phyloP scores from a whole-genome alignment of 1,140 invertebrate species.

The Nasonia vitripennis region DNA sequence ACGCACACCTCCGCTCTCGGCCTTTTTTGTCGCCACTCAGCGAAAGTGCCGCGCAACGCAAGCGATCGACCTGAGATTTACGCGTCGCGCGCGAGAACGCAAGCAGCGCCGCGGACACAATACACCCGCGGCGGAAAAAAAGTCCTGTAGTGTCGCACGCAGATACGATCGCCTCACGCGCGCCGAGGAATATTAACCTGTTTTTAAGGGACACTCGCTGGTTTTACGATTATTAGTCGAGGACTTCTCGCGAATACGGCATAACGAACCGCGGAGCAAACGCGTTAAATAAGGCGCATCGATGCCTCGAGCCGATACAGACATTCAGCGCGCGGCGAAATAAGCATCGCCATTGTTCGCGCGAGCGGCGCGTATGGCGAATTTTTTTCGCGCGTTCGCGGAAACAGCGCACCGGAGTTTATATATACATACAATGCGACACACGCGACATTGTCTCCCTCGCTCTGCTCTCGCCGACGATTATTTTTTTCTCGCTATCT shows the following conservation, averaged over 20 bases:
- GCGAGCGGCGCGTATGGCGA: background rate
- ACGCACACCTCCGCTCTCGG: background rate
- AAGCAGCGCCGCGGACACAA: background rate
- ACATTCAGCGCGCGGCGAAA: background rate
- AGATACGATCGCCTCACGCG: constrained; percentile 43
- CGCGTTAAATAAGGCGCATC: background rate
- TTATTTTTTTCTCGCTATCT: constrained; percentile 2
- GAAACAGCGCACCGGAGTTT: constrained; percentile 17
- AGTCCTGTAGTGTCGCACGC: background rate
- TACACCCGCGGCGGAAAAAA: constrained; percentile 5
- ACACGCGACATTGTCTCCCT: constrained; percentile 47
- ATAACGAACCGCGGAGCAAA: background rate
- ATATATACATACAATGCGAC: constrained; percentile 52
- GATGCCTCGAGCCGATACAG: constrained; percentile 10
- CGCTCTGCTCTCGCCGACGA: background rate
- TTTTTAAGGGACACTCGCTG: background rate
- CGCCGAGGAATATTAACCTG: constrained; percentile 59
- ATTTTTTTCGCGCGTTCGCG: constrained; percentile 39
- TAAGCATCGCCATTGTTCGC: constrained; percentile 43
- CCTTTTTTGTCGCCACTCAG: background rate
- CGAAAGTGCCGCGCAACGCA: constrained; percentile 15
- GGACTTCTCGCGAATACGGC: background rate
- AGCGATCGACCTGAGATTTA: constrained; percentile 9
- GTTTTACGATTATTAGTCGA: background rate
- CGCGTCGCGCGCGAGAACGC: background rate